Conservation (phyloP, 2,888 invertebrate species). For the Chloroclystis v-ata region DNA sequence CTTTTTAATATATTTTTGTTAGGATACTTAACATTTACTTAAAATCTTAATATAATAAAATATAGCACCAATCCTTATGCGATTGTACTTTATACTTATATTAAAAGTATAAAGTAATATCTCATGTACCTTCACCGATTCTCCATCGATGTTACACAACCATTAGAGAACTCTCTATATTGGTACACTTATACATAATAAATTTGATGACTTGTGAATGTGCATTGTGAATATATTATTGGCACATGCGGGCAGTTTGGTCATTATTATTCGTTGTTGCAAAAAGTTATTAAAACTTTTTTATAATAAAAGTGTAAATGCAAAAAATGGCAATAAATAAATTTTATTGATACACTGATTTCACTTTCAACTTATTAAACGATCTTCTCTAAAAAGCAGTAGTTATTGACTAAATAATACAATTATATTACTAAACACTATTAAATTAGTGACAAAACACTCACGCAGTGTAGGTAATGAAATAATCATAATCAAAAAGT, state of each 20-base stretch:
- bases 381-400: slow-evolving; percentile 43
- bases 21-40: slow-evolving; percentile 37
- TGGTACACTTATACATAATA: not conserved
- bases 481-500: slow-evolving; percentile 42
- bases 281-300: slow-evolving; percentile 53
- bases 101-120: slow-evolving; percentile 48
- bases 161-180: slow-evolving; percentile 21
- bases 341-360: slow-evolving; percentile 45
- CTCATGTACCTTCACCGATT: slow-evolving; percentile 44
- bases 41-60: slow-evolving; percentile 40
- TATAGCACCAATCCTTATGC: slow-evolving; percentile 68
- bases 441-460: slow-evolving; percentile 51
- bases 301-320: slow-evolving; percentile 68
- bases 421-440: slow-evolving; percentile 37
- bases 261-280: slow-evolving; percentile 53
- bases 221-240: slow-evolving; percentile 36
- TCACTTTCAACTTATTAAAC: slow-evolving; percentile 42
- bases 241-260: slow-evolving; percentile 58
- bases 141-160: slow-evolving; percentile 22
- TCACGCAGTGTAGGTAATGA: slow-evolving; percentile 51
- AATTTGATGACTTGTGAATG: slow-evolving; percentile 11
- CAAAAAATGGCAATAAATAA: slow-evolving; percentile 71
- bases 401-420: slow-evolving; percentile 39
- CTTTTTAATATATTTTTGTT: slow-evolving; percentile 37
- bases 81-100: slow-evolving; percentile 47